Base-by-base conservation (phyloP, 2,113 vertebrate genomes). In the Mixornis gularis region DNA sequence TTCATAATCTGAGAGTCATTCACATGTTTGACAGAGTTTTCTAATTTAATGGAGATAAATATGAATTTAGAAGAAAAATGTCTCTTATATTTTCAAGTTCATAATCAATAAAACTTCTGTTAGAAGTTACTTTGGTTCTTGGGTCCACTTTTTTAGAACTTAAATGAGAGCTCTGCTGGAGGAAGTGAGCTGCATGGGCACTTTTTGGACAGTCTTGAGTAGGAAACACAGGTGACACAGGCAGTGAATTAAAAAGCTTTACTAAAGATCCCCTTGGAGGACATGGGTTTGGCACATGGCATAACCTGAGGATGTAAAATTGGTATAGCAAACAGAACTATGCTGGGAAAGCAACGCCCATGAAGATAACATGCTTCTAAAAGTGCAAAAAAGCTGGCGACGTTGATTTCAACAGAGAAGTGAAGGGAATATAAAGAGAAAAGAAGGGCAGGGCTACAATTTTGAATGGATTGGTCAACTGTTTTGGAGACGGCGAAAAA, bases 141-240 rank as follows among this genome's bases (percentile, higher is more conserved):
- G 13, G 21, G 6, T 52, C 27, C 41, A 56, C 17, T 11, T 86
- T 84, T 70, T 41, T 19, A 66, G 86, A 63, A 26, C 38, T 43
- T 53, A 59, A 5, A 1, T 44, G 27, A 68, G 26, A 1, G 1
- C 10, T 77, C 41, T 55, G 34, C 17, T 74, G 41, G 14, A 88
- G 30, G 13, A 49, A 49, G 0, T 41, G 32, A 85, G 26, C 59
- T 63, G 17, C 20, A 16, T 1, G 1, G 38, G 10, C 20, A 32
- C 25, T 32, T 65, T 59, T 43, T 81, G 43, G 9, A 58, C 38
- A 46, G 27, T 10, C 22, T 53, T 58, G 13, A 53, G 25, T 11
- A 74, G 25, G 22, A 80, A 30, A 8, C 3, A 48, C 10, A 24
- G 24, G 20, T 38, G 36, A 73, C 18, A 21, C 0, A 0, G 10